Evolutionary conservation across 2,113 vertebrate species (phyloP), one percentile per base, ranked within the genome.

Genomic region (Nothocercus julius): DNA sequence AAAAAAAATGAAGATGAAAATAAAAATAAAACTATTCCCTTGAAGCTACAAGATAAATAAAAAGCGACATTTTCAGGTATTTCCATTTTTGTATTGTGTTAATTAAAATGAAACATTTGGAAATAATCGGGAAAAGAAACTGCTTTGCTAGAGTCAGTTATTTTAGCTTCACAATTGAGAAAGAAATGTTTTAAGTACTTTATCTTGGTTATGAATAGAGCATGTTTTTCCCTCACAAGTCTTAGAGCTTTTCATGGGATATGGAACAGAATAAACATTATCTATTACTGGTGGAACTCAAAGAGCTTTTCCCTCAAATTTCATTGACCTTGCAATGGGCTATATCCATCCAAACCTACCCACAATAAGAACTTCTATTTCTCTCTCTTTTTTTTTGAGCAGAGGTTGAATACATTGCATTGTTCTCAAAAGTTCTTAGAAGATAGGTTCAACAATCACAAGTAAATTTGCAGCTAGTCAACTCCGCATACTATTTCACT

Each of bases 291-390:
- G 30, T 68, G 32, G 82, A 86, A 74, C 78, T 68, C 21, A 13
- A 47, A 74, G 49, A 45, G 32, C 13, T 78, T 78, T 58, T 47
- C 8, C 25, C 28, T 64, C 59, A 49, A 69, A 75, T 53, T 58
- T 40, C 9, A 58, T 47, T 51, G 19, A 12, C 42, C 32, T 86
- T 62, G 30, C 7, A 82, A 38, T 22, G 4, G 30, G 13, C 0
- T 3, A 36, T 49, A 45, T 21, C 2, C 2, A 53, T 25, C 0
- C 0, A 69, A 68, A 68, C 14, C 8, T 44, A 53, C 7, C 36
- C 36, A 36, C 51, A 85, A 40, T 30, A 78, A 45, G 3, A 83
- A 59, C 28, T 59, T 59, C 63, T 64, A 75, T 20, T 4, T 58
- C 11, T 22, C 14, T 58, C 24, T 80, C 42, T 64, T 13, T 42